phyloP scores from a whole-genome alignment of 2,113 vertebrate genomes.

The Sapayoa aenigma region DNA sequence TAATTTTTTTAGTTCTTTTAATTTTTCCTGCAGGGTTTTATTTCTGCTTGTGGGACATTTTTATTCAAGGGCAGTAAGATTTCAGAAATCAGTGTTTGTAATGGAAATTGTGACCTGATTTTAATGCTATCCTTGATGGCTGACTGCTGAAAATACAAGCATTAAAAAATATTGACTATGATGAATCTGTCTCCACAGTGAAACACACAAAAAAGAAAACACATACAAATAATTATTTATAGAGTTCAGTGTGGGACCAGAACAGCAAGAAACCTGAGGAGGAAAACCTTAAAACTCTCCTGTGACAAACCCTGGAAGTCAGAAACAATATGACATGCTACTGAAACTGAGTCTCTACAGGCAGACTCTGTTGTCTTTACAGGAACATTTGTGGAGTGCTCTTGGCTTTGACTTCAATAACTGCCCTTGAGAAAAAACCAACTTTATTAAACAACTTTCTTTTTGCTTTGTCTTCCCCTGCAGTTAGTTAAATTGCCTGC shows the following conservation, averaged over 20 bases:
- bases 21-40: not conserved
- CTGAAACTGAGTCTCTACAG: too few species aligned
- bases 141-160: not conserved
- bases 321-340: not conserved
- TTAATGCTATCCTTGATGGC: not conserved
- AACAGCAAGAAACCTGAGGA: not conserved
- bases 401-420: not conserved
- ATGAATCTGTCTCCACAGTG: not conserved
- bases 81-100: not conserved
- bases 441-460: not conserved
- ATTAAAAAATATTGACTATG: not conserved
- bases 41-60: not conserved
- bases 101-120: constrained; percentile 29
- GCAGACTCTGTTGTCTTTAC: not conserved
- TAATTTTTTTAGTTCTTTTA: not conserved
- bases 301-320: not conserved
- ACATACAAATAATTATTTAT: not conserved
- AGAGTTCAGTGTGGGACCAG: not conserved
- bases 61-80: not conserved
- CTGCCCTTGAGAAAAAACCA: not conserved
- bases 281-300: not conserved
- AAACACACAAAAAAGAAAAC: not conserved
- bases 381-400: too few species aligned
- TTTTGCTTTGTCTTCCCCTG: not conserved
- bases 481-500: rapidly evolving